A percentile compares a stretch with the other conserved stretches of the same genome.
These are phyloP conservation scores for Anthophora plumipes DNA, from an alignment of 2,888 invertebrate species.

Conservation along the genomic window DNA sequence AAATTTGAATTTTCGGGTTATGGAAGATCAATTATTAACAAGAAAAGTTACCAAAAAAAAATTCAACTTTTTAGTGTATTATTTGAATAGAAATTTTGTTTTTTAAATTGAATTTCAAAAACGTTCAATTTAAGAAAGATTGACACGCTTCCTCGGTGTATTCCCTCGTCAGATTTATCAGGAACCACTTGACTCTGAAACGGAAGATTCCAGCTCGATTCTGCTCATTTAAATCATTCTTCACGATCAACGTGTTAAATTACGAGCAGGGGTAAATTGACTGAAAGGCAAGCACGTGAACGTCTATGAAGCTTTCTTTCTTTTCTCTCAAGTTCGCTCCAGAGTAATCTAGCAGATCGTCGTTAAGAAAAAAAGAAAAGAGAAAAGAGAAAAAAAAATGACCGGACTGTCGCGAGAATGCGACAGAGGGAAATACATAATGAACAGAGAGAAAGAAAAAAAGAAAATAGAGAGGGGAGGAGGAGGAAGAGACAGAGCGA, in stretches of 20 bases:
- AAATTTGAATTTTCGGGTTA: too few relatives aligned
- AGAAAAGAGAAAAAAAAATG: too few relatives aligned
- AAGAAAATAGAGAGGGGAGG: neutral
- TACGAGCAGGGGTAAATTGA: conserved; percentile 22
- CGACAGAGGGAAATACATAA: conserved; percentile 40
- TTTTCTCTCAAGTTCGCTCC: neutral
- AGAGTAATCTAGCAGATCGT: conserved; percentile 16
- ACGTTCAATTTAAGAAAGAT: too few relatives aligned
- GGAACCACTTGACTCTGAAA: neutral
- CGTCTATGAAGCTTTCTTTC: conserved; percentile 8
- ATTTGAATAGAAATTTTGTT: too few relatives aligned
- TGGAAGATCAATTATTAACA: too few relatives aligned
- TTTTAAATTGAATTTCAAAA: too few relatives aligned
- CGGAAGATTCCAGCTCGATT: too few relatives aligned
- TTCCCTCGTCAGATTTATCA: too few relatives aligned
- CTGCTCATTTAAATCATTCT: conserved; percentile 15
- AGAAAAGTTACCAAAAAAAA: too few relatives aligned
- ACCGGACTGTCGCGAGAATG: conserved; percentile 4
- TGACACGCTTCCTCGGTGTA: too few relatives aligned
- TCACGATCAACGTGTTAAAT: conserved; percentile 6
- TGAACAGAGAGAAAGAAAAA: conserved; percentile 16
- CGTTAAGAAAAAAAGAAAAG: neutral
- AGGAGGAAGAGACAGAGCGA: neutral
- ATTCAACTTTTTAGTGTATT: too few relatives aligned
- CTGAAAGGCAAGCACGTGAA: conserved; percentile 9